Evolutionary conservation across 2,113 vertebrate genomes (phyloP).

Genomic region (Muntiacus reevesi): DNA sequence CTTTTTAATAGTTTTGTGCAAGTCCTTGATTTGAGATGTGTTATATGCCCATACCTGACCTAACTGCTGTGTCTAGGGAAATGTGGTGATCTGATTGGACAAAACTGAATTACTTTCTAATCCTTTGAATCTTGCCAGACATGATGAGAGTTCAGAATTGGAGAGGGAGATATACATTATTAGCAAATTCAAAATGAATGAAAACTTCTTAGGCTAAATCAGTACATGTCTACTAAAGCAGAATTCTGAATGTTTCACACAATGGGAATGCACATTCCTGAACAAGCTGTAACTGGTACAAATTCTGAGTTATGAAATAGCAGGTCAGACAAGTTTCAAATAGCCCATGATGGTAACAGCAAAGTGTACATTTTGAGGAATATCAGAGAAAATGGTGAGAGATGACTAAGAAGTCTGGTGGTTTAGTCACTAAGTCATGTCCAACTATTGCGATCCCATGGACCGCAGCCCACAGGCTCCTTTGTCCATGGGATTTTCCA

Average conservation of each 20-base stretch:
- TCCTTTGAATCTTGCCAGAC: not conserved
- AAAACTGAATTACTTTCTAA: not conserved
- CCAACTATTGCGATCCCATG: not conserved
- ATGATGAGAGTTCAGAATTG: not conserved
- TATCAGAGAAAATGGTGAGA: not conserved
- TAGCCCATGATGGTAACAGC: not conserved
- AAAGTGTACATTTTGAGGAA: not conserved
- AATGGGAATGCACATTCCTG: not conserved
- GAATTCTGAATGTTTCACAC: not conserved
- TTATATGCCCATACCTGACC: not conserved
- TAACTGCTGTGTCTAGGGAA: not conserved
- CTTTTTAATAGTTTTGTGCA: not conserved
- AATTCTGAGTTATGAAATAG: not conserved
- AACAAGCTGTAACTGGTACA: accelerated
- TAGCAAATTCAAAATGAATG: not conserved
- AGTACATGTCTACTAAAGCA: not conserved
- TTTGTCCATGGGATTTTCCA: not conserved
- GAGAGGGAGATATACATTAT: not conserved
- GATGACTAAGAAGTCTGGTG: not conserved
- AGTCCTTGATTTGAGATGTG: not conserved
- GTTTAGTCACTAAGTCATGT: not conserved
- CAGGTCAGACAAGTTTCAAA: not conserved
- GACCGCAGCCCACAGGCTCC: not conserved
- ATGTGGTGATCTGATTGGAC: not conserved
- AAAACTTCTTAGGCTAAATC: not conserved